Evolutionary conservation across 2,888 invertebrate species (phyloP).

Genomic region (Mylabris sibirica): DNA sequence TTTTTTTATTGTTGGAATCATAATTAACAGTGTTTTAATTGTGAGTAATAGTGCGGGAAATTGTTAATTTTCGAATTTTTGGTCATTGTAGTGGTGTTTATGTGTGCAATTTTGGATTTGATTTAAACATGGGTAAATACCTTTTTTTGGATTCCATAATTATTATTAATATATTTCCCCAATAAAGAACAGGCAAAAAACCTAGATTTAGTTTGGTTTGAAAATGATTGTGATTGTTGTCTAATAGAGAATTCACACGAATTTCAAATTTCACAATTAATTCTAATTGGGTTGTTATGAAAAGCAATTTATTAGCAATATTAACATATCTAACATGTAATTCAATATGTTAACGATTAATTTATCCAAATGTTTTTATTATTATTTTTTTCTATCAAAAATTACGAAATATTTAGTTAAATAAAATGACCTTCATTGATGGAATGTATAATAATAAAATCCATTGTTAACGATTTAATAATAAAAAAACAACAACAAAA

Average conservation of each 20-base stretch:
- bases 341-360: neutral
- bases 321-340: neutral
- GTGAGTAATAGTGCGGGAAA: no score
- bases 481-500: neutral
- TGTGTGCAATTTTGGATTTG: neutral
- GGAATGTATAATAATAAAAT: neutral
- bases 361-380: neutral
- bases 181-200: neutral
- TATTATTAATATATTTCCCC: neutral
- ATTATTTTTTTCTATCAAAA: neutral
- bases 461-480: neutral
- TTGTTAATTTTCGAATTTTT: no score
- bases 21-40: no score
- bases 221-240: neutral
- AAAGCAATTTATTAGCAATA: neutral
- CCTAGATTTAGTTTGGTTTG: neutral
- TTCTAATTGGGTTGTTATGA: neutral
- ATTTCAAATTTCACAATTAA: slow-evolving; percentile 1
- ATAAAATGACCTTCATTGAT: slow-evolving; percentile 5
- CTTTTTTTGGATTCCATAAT: neutral
- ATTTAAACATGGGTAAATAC: neutral
- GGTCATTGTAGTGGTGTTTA: neutral
- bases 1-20: neutral
- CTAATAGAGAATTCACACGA: neutral
- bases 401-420: slow-evolving; percentile 1